Evolutionary conservation across 2,113 vertebrate species (phyloP), one percentile per base, ranked within the genome.

Genomic region (Callionymus lyra): DNA sequence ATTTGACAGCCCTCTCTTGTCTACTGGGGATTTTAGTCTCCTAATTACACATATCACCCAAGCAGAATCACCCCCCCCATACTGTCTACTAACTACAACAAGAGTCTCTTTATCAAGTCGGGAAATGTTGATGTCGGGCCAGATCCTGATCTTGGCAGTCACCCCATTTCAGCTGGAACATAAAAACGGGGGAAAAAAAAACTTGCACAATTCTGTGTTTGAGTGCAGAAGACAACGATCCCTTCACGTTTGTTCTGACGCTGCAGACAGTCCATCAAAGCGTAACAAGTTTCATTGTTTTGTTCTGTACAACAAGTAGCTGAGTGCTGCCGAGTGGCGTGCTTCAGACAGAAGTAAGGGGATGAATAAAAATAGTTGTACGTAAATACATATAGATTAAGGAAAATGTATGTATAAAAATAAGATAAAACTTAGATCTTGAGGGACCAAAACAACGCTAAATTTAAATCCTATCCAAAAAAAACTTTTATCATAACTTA

Each of bases 81-180:
- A 33, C 47, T 50, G 53, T 58, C 64, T 65, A 41, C 63, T 58
- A 53, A 71, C 49, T 60, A 34, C 61, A 70, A 80, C 80, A 79
- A 77, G 61, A 69, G 50, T 47, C 60, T 70, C 74, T 80, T 79
- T 80, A 76, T 82, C 65, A 59, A 39, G 47, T 31, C 27, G 63
- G 56, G 72, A 80, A 72, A 77, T 65, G 69, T 70, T 78, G 74
- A 78, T 62, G 72, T 65, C 68, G 67, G 44, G 57, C 67, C 77
- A 78, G 72, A 72, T 75, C 58, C 53, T 35, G 36, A 55, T 57
- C 57, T 70, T 79, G 77, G 74, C 81, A 65, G 59, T 37, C 11
- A 6, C 34, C 62, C 49, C 41, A 15, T 8, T 65, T 76, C 74
- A 68, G 72, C 72, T 72, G 62, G 56, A 72, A 70, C 64, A 63